Base-by-base conservation (phyloP, 2,797 vertebrate genomes). In the Tangara arthus region DNA sequence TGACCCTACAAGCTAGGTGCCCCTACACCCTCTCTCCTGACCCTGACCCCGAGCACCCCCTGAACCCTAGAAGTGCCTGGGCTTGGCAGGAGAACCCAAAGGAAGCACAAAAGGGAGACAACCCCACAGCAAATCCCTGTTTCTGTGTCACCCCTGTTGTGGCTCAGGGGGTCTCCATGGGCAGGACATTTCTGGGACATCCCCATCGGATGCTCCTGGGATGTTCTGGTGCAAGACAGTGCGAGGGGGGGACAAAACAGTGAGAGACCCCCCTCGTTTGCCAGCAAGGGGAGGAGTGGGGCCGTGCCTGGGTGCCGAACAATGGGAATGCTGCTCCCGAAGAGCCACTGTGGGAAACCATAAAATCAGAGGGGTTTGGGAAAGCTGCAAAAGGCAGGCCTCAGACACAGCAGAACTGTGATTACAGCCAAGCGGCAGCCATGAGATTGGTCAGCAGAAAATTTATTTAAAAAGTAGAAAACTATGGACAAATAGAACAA, bases 121-220 rank as follows among this genome's bases (percentile, higher is more conserved):
- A 26, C 9, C 8, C 6, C 42, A 28, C 0, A 0, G 14, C n/a
- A 35, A 76, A 20, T 4, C 11, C 14, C 30, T 5, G 4, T 18
- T 53, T 16, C 53, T 1, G 1, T 34, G 50, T 8, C 34, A 46
- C n/a, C 15, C 39, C 21, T 2, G 17, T 2, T 39, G 24, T 35
- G 24, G 52, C 30, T 77, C 47, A 3, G 0, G 0, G 27, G 19
- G 14, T 53, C 15, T 23, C 46, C 5, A 6, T 0, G 0, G 34
- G 46, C 50, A 44, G 55, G 30, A 21, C 5, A 4, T 0, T 26
- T 1, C 21, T 17, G 50, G 75, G 32, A 28, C 49, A 2, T 30
- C 24, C 30, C 65, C 63, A 6, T 4, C 1, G 1, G 41, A 8
- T 39, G 61, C 42, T 59, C 39, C 61, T 11, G 65, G 44, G 39